Evolutionary conservation across 2,888 invertebrate species (phyloP), one percentile per base, ranked within the genome.

Genomic region (Lasioglossum calceatum): DNA sequence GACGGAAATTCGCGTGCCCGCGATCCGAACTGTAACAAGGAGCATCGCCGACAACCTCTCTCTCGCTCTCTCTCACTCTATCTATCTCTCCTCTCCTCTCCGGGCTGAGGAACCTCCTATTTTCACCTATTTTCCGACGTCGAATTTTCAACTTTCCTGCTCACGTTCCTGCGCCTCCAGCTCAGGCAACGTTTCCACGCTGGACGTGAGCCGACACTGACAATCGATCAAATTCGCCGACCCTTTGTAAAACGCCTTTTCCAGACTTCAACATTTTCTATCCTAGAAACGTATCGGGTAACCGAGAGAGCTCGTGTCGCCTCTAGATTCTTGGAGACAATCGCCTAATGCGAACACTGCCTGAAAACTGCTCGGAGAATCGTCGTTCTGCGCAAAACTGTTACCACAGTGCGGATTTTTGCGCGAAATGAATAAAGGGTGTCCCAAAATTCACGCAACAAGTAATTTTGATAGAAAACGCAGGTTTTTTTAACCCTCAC

Each of bases 1-100:
- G 87, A 89, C 89, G 89, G 80, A 82, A 86, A 84, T 85, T 79
- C 84, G 83, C 82, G 77, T 78, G 75, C 71, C 67, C 64, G 71
- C 67, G 61, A 79, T 23, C 27, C 64, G 47, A 54, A 81, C 61
- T 82, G 79, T 32, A 54, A 74, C 80, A 71, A 50, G 81, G 70
- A 75, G 61, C 77, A 79, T 39, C 76, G 23, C 72, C 54, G 44
- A 50, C 19, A 61, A 61, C 61, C 61, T 54, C 54, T 54, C 54
- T 54, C n/a, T n/a, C 54, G 23, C 23, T 54, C n/a, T n/a, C 1
- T 27, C 27, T 27, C 27, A 27, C 3, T 54, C 54, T 54, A 7
- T 23, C 23, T 54, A 7, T 23, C 23, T 54, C 54, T 23, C 0
- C 19, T 50, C 7, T 50, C 5, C 54, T 23, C 23, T 23, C 23